phyloP scores from a whole-genome alignment of 2,113 vertebrate species.

The Dolichallabes microphthalmus region DNA sequence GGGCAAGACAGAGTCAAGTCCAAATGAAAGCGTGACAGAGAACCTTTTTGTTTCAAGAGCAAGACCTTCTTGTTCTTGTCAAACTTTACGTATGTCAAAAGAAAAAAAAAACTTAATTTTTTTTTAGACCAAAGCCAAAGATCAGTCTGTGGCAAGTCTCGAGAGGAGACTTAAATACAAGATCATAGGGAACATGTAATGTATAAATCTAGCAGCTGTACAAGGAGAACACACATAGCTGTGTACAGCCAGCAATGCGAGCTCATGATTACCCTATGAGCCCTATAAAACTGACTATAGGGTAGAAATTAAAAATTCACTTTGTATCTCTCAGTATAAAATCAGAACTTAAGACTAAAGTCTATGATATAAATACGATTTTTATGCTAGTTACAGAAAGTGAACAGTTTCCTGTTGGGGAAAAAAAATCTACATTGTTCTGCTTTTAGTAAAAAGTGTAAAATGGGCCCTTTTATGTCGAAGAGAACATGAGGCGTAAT shows the following conservation, averaged over 20 bases:
- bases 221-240: not conserved
- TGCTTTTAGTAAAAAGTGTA: not conserved
- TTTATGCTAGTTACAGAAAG: not conserved
- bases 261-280: not conserved
- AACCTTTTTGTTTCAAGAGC: too few species aligned
- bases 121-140: not conserved
- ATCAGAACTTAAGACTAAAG: not conserved
- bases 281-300: not conserved
- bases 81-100: not conserved
- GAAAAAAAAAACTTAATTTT: not conserved
- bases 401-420: not conserved
- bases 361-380: not conserved
- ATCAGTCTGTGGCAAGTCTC: not conserved
- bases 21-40: too few species aligned
- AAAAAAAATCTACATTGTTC: not conserved
- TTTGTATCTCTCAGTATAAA: not conserved
- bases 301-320: not conserved
- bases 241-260: not conserved
- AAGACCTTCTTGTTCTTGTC: not conserved
- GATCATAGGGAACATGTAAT: not conserved
- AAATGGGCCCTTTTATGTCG: constrained; percentile 11
- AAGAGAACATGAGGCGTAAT: constrained; percentile 58
- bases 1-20: too few species aligned
- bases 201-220: not conserved
- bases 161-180: not conserved